phyloP scores from a whole-genome alignment of 2,888 invertebrate species.

The Tinea trinotella region DNA sequence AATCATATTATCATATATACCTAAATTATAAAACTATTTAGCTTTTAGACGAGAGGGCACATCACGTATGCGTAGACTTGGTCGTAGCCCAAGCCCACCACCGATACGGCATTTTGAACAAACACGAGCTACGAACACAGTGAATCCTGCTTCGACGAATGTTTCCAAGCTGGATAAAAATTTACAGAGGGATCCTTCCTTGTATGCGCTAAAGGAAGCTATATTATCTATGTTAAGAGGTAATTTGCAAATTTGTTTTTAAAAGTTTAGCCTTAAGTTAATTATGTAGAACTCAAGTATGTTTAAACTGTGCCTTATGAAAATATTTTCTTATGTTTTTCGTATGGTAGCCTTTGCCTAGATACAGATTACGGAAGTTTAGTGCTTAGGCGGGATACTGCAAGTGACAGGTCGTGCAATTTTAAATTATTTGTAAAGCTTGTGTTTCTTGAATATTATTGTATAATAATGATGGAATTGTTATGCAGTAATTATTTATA shows the following conservation, averaged over 20 bases:
- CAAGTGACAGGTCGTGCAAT: too few species aligned
- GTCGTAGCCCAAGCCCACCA: constrained; percentile 58
- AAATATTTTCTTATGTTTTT: too few species aligned
- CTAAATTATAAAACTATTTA: constrained; percentile 24
- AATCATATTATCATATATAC: background rate
- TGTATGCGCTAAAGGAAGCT: constrained; percentile 37
- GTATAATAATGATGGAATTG: too few species aligned
- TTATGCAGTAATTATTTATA: too few species aligned
- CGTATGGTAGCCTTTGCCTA: too few species aligned
- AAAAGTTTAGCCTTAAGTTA: too few species aligned
- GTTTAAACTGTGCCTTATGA: too few species aligned
- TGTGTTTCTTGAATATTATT: too few species aligned
- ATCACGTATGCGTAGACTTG: constrained; percentile 38
- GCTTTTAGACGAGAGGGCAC: background rate
- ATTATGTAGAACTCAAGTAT: too few species aligned
- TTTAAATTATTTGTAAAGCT: too few species aligned
- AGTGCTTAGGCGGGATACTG: too few species aligned
- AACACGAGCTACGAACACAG: constrained; percentile 50
- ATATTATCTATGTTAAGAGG: constrained; percentile 49
- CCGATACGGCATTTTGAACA: constrained; percentile 34
- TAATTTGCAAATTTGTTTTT: constrained; percentile 25
- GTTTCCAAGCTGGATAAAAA: constrained; percentile 21
- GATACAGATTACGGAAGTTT: too few species aligned
- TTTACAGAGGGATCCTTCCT: constrained; percentile 34
- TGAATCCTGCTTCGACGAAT: constrained; percentile 17